Evolutionary conservation across 2,113 vertebrate species (phyloP), one percentile per base, ranked within the genome.

Genomic region (Indicator indicator): DNA sequence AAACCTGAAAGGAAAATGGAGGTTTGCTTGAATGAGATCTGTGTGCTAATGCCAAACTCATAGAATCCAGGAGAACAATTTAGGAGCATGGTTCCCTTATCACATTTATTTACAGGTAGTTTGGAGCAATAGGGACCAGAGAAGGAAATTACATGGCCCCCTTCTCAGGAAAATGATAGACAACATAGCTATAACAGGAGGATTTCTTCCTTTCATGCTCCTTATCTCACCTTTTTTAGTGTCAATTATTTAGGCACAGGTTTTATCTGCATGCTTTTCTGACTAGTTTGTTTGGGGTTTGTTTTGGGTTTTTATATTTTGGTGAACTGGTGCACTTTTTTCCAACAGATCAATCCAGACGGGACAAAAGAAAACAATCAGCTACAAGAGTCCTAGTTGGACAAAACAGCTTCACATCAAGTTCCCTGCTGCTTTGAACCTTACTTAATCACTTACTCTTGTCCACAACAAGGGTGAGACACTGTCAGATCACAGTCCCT

Each of bases 241-340:
- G 3, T 44, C 83, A 64, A 44, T 94, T 88, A 94, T 86, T 93
- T 72, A 58, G 50, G 73, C 28, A 32, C 2, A 4, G 59, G 63
- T 78, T 93, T 94, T 89, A 94, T 85, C 91, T 89, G 68, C 71
- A 77, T 52, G 54, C 38, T 95, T 77, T 93, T 87, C 42, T 83
- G 74, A 75, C 17, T 69, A 44, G 0, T 46, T 74, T 88, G 64
- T 9, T 56, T 27, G 48, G 48, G 48, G 20, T 23, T 23, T 21
- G 20, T 9, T 30, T 16, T 24, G 11, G 8, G 3, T 46, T 40
- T 27, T 36, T 36, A 36, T 36, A n/a, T 52, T 40, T 63, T 42
- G 10, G 67, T 79, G 64, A 67, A 27, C 68, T 89, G 21, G 72
- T 77, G 28, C 44, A 46, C 63, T 62, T 94, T 82, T 70, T 71